These are phyloP conservation scores for Ctenochaetus hawaiiensis DNA, from an alignment of 2,797 vertebrate genomes.

Conservation along the genomic window DNA sequence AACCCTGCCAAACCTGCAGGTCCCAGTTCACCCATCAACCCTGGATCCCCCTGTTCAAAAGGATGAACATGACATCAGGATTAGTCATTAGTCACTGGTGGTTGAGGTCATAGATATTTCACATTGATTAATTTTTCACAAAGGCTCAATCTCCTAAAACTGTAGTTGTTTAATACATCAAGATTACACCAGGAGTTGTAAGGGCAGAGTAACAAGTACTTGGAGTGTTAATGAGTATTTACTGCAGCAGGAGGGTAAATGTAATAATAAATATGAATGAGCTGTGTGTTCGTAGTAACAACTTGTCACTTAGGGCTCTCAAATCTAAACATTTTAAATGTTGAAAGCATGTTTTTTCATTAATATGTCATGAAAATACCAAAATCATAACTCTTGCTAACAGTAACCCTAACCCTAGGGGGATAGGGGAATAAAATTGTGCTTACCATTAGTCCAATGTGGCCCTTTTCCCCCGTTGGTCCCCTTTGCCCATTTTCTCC, in stretches of 20 bases:
- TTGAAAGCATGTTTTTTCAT: not conserved
- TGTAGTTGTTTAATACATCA: no score
- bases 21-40: slow-evolving; percentile 81
- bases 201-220: not conserved
- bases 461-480: slow-evolving; percentile 88
- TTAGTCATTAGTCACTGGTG: not conserved
- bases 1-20: slow-evolving; percentile 76
- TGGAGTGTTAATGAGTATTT: not conserved
- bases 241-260: no score
- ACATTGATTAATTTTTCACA: not conserved
- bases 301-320: not conserved
- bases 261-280: no score
- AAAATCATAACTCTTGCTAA: not conserved
- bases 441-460: slow-evolving; percentile 86
- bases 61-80: slow-evolving; percentile 23
- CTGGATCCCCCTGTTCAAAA: slow-evolving; percentile 81
- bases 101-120: not conserved
- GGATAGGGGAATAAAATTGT: no score
- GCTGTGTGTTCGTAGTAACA: no score
- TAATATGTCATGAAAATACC: not conserved
- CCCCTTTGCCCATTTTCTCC: slow-evolving; percentile 86
- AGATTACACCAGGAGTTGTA: no score
- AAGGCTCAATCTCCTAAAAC: no score
- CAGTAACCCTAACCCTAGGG: no score
- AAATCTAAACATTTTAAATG: not conserved